A percentile compares a stretch with the other conserved stretches of the same genome.
Conservation (phyloP, 2,113 vertebrate species). For the Sebastes schlegelii region DNA sequence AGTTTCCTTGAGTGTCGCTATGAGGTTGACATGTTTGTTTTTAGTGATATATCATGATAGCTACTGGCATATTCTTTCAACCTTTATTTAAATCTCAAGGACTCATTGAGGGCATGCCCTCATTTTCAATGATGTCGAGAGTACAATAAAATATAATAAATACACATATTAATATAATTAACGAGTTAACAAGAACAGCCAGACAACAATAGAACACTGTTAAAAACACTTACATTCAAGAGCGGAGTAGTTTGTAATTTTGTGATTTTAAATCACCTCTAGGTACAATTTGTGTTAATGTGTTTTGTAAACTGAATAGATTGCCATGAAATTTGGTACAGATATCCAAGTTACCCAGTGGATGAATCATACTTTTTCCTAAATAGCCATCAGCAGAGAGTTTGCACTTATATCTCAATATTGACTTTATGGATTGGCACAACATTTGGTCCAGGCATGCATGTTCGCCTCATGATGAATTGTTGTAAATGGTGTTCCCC, state of each 20-base stretch:
- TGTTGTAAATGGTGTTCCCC: background rate
- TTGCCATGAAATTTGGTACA: background rate
- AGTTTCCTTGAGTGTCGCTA: background rate
- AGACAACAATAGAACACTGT: too few relatives aligned
- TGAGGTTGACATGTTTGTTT: background rate
- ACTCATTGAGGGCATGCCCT: too few relatives aligned
- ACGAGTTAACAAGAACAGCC: too few relatives aligned
- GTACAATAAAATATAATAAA: too few relatives aligned
- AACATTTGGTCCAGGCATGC: background rate
- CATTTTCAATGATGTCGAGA: too few relatives aligned
- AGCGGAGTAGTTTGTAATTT: too few relatives aligned
- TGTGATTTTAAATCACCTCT: too few relatives aligned
- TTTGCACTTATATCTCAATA: background rate
- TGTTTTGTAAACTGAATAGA: background rate
- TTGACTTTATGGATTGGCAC: background rate
- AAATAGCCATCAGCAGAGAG: background rate
- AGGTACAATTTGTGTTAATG: too few relatives aligned
- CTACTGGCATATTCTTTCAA: background rate
- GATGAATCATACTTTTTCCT: too few relatives aligned
- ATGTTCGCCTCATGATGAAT: background rate
- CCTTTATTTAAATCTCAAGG: too few relatives aligned
- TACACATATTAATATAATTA: too few relatives aligned
- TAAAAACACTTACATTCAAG: too few relatives aligned
- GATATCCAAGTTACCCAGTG: background rate
- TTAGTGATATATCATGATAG: background rate